phyloP scores from a whole-genome alignment of 2,888 invertebrate species.

The Podabrus alpinus region DNA sequence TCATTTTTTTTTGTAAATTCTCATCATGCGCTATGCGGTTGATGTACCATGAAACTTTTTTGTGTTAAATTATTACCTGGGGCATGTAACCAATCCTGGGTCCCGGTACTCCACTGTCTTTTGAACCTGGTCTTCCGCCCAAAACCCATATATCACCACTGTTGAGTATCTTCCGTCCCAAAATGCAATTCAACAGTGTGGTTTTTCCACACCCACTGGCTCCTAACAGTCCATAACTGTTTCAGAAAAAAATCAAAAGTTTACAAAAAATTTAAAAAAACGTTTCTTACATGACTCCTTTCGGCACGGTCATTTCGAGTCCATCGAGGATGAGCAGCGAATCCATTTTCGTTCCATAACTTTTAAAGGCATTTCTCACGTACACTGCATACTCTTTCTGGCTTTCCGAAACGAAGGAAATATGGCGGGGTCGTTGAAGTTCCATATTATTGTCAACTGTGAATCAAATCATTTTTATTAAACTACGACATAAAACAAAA shows the following conservation, averaged over 20 bases:
- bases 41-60: not conserved
- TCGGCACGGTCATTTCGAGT: slow-evolving; percentile 89
- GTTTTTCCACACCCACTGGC: slow-evolving; percentile 93
- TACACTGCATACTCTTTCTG: slow-evolving; percentile 82
- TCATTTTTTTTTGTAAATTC: not conserved
- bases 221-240: slow-evolving; percentile 79
- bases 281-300: slow-evolving; percentile 62
- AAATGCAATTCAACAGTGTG: slow-evolving; percentile 82
- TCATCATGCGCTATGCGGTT: no score
- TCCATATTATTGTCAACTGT: not conserved
- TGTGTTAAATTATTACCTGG: slow-evolving; percentile 60
- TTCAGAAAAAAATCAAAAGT: slow-evolving; percentile 58
- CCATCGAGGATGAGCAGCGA: slow-evolving; percentile 84
- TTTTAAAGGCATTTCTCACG: slow-evolving; percentile 81
- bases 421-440: not conserved
- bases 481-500: no score
- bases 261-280: not conserved
- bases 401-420: slow-evolving; percentile 38
- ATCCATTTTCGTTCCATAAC: slow-evolving; percentile 78
- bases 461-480: not conserved
- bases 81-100: slow-evolving; percentile 88
- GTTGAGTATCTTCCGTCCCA: slow-evolving; percentile 79
- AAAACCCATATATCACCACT: slow-evolving; percentile 84
- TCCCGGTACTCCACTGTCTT: slow-evolving; percentile 85
- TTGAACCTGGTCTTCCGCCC: slow-evolving; percentile 80